Percentiles rank a stretch among this genome's conserved stretches.
Conservation (phyloP, 2,888 invertebrate genomes). For the Antheraea assamensis region DNA sequence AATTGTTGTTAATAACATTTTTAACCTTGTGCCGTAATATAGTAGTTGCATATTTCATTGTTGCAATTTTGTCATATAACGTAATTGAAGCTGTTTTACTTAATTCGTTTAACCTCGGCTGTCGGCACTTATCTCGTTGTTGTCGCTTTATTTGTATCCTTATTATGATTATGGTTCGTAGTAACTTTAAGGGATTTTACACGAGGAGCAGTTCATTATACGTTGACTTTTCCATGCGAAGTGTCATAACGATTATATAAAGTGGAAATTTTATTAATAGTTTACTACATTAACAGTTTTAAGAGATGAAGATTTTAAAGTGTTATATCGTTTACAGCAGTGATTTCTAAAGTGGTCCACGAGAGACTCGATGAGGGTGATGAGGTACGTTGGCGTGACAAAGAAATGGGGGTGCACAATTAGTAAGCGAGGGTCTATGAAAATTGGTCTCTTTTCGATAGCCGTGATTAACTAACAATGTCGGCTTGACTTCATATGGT, state of each 20-base stretch:
- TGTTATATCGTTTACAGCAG: too few species aligned
- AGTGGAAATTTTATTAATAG: neutral
- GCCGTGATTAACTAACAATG: too few species aligned
- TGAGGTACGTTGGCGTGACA: too few species aligned
- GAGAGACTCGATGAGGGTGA: too few species aligned
- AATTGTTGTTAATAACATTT: neutral
- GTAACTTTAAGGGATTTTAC: neutral
- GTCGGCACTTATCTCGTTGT: neutral
- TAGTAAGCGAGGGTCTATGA: too few species aligned
- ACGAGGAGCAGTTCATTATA: neutral
- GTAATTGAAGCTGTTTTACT: conserved; percentile 10
- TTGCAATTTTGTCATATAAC: neutral
- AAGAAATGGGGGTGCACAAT: too few species aligned
- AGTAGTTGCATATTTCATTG: neutral
- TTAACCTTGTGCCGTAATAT: conserved; percentile 6
- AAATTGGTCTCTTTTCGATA: too few species aligned
- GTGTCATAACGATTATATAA: neutral
- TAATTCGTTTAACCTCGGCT: conserved; percentile 1
- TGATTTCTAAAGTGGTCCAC: too few species aligned
- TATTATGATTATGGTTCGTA: neutral
- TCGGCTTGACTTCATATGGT: too few species aligned
- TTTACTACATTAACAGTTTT: neutral
- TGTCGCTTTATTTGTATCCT: neutral
- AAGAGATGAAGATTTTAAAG: too few species aligned
- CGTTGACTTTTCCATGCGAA: neutral